Conservation (phyloP, 2,888 invertebrate species). For the Cerastis rubricosa region DNA sequence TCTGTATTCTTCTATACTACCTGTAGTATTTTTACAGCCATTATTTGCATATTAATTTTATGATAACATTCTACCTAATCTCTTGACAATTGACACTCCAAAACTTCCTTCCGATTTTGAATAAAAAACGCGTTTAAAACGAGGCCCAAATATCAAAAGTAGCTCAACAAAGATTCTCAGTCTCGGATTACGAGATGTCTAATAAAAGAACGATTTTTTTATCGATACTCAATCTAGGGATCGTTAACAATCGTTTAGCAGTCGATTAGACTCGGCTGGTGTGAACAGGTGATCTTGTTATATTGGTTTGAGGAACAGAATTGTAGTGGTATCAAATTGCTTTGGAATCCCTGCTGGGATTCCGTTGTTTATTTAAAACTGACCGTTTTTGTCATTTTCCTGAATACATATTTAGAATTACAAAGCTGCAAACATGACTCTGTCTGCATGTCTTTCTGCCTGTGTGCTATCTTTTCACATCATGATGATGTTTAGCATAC, state of each 20-base stretch:
- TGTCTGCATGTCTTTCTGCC: neutral
- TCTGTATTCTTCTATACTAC: neutral
- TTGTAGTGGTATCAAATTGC: slow-evolving; percentile 4
- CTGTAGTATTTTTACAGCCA: neutral
- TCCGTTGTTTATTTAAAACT: neutral
- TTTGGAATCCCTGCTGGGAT: neutral
- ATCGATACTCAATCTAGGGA: slow-evolving; percentile 57
- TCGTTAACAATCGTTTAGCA: slow-evolving; percentile 57
- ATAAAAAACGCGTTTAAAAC: slow-evolving; percentile 32
- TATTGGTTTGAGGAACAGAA: slow-evolving; percentile 25
- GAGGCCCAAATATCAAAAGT: slow-evolving; percentile 13
- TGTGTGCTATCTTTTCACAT: neutral
- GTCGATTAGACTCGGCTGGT: slow-evolving; percentile 47
- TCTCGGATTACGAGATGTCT: slow-evolving; percentile 46
- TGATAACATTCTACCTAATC: neutral
- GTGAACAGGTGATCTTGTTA: slow-evolving; percentile 44
- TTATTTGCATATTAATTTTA: neutral
- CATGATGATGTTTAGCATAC: neutral
- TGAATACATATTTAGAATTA: neutral
- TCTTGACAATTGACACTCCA: neutral
- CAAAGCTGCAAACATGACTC: neutral
- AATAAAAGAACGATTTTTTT: slow-evolving; percentile 50
- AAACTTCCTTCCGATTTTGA: neutral
- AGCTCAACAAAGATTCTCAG: slow-evolving; percentile 27
- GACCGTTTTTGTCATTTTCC: neutral